These are phyloP conservation scores for Neria commutata DNA, from an alignment of 2,888 invertebrate species.

Conservation along the genomic window DNA sequence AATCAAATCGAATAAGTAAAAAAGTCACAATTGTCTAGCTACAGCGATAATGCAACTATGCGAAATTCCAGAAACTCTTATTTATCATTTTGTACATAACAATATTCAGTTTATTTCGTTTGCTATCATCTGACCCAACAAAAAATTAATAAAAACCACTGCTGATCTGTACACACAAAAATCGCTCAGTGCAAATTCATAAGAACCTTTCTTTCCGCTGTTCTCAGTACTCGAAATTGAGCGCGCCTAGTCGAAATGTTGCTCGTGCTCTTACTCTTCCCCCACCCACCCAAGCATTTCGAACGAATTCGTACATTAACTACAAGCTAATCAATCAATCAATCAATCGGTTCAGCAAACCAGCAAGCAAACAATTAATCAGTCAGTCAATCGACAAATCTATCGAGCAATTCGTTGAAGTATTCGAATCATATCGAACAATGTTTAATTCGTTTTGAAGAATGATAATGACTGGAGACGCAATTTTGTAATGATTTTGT, in stretches of 20 bases:
- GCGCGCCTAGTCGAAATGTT: not conserved
- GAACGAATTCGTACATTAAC: not conserved
- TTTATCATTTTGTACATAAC: conserved; percentile 8
- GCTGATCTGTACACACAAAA: conserved; percentile 1
- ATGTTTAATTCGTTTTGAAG: conserved; percentile 11
- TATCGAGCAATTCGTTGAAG: not conserved
- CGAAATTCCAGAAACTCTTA: too few relatives aligned
- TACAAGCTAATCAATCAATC: not conserved
- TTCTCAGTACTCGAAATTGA: not conserved
- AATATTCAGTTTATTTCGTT: not conserved
- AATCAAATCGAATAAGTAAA: conserved; percentile 1
- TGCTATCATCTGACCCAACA: not conserved
- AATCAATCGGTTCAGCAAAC: not conserved
- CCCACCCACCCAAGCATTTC: not conserved
- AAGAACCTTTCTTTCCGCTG: not conserved
- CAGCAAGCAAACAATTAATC: not conserved
- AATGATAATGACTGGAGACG: conserved; percentile 63
- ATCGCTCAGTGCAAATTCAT: conserved; percentile 10
- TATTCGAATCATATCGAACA: not conserved
- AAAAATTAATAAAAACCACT: not conserved
- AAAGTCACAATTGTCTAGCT: conserved; percentile 51
- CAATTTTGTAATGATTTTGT: conserved; percentile 25
- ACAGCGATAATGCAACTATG: conserved; percentile 47
- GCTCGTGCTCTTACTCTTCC: not conserved
- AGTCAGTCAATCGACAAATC: conserved; percentile 2